These are phyloP conservation scores for Andrena haemorrhoa DNA, from an alignment of 2,888 invertebrate species.

Conservation along the genomic window DNA sequence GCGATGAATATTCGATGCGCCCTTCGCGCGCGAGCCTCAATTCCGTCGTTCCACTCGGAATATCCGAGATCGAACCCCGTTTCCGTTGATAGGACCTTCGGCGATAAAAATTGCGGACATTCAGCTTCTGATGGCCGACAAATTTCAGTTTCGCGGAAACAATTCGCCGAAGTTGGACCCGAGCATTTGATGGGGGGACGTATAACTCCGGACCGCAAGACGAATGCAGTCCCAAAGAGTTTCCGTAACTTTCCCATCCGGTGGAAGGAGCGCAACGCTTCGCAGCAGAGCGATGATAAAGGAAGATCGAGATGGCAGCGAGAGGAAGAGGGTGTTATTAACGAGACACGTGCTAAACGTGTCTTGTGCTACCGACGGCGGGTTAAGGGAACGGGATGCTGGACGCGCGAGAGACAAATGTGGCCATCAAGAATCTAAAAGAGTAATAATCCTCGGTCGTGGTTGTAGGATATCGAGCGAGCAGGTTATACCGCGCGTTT, in stretches of 20 bases:
- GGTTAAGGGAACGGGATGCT: background rate
- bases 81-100: background rate
- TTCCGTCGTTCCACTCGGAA: background rate
- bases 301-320: conserved; percentile 21
- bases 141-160: conserved; percentile 27
- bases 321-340: conserved; percentile 46
- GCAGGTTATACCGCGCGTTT: conserved; percentile 8
- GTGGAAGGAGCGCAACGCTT: background rate
- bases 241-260: conserved; percentile 20
- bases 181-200: background rate
- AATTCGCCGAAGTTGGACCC: conserved; percentile 17
- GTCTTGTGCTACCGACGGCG: conserved; percentile 6
- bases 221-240: conserved; percentile 24
- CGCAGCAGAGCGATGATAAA: background rate
- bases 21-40: background rate
- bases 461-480: conserved; percentile 41
- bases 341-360: conserved; percentile 58
- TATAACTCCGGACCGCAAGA: conserved; percentile 8
- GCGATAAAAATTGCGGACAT: conserved; percentile 19
- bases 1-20: background rate
- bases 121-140: background rate
- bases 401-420: conserved; percentile 57
- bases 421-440: conserved; percentile 49
- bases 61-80: background rate
- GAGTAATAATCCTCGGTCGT: conserved; percentile 57